Evolutionary conservation across 2,888 invertebrate genomes (phyloP), one percentile per base, ranked within the genome.

Genomic region (Opisthograptis luteolata): DNA sequence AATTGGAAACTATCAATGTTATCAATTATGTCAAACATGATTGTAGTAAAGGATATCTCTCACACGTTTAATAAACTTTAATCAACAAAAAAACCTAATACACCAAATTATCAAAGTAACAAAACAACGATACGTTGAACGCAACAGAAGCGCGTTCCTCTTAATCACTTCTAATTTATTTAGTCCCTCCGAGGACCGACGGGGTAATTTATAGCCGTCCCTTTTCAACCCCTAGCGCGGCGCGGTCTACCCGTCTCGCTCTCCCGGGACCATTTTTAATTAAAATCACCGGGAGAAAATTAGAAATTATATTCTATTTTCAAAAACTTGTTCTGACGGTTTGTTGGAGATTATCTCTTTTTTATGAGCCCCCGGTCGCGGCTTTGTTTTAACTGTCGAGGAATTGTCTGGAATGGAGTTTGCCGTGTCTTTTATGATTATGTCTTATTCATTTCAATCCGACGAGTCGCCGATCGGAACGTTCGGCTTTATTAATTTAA

Each of bases 241-340:
- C 56, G 59, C 66, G 67, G 64, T 79, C 67, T 68, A 65, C 66
- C 75, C 79, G 64, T 89, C 88, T 77, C 81, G 62, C 65, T 89
- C 88, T 80, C 83, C 58, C 71, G 88, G 87, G 88, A 85, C 87
- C 88, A 84, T 88, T 90, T 90, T 90, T 90, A 90, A 90, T 90
- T 90, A 89, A 90, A 89, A 89, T 87, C 87, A 83, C 86, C 84
- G 85, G 69, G 87, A 89, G 88, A 87, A 87, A 89, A 90, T 90
- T 88, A 88, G 90, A 89, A 90, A 90, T 89, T 90, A 90, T 90
- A 90, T 90, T 90, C 90, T 90, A 90, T 90, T 90, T 90, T 84
- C 88, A 82, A 87, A 89, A 88, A 90, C 88, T 90, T 89, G 89
- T 79, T 86, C 87, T 82, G 88, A 83, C 82, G 88, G 80, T 88